These are phyloP conservation scores for Oreortyx pictus DNA, from an alignment of 2,797 vertebrate genomes.

Conservation along the genomic window DNA sequence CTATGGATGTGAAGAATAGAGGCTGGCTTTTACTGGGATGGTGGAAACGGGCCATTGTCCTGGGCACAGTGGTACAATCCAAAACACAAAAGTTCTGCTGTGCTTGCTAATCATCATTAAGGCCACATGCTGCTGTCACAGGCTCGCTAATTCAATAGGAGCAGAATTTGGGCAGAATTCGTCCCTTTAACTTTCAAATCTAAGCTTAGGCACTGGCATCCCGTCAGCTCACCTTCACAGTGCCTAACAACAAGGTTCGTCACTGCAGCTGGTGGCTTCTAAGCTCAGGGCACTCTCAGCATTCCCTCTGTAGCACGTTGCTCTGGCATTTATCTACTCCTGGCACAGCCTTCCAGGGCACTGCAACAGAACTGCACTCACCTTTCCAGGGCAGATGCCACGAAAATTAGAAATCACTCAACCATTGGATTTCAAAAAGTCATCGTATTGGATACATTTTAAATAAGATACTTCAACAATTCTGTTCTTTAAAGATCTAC, in stretches of 20 bases:
- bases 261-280: background rate
- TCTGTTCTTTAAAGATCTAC: background rate
- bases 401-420: background rate
- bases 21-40: background rate
- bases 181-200: background rate
- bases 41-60: background rate
- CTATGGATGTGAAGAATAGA: background rate
- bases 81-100: conserved; percentile 41
- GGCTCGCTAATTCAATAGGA: background rate
- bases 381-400: background rate
- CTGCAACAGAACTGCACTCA: background rate
- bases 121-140: background rate
- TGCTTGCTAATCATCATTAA: conserved; percentile 20
- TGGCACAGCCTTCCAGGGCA: background rate
- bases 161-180: background rate
- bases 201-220: background rate
- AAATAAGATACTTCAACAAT: background rate
- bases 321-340: background rate
- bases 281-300: background rate
- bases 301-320: background rate
- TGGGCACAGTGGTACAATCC: background rate
- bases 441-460: background rate
- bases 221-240: background rate
- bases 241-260: background rate
- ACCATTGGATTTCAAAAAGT: background rate